These are phyloP conservation scores for Eudasyphora cyanicolor DNA, from an alignment of 2,888 invertebrate species.

Conservation along the genomic window DNA sequence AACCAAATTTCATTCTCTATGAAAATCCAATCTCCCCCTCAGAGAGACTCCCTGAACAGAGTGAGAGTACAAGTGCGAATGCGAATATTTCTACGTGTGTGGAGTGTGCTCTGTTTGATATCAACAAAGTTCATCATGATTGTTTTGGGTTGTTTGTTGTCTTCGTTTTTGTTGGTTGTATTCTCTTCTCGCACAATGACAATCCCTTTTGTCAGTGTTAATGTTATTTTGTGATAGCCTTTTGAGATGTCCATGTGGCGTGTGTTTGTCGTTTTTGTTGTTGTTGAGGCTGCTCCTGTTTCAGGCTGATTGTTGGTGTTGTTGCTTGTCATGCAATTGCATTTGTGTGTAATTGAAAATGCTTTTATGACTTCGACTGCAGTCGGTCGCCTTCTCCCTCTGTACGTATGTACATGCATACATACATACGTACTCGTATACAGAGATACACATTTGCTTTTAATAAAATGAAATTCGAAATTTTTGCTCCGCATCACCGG, in stretches of 20 bases:
- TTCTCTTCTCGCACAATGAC: constrained; percentile 33
- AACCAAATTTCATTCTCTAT: constrained; percentile 5
- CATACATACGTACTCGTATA: too few species aligned
- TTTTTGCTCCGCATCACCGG: constrained; percentile 29
- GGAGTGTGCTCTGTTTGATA: constrained; percentile 16
- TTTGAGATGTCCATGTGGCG: constrained; percentile 12
- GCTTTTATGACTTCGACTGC: constrained; percentile 53
- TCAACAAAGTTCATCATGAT: constrained; percentile 41
- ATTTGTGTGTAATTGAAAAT: constrained; percentile 52
- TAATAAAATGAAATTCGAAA: constrained; percentile 63
- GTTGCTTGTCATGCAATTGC: constrained; percentile 74
- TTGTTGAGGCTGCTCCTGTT: too few species aligned
- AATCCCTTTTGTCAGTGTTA: constrained; percentile 53
- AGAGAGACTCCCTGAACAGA: not conserved
- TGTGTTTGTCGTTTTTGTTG: constrained; percentile 36
- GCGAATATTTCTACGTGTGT: constrained; percentile 4
- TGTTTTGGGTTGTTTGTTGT: constrained; percentile 34
- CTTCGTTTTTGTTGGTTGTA: constrained; percentile 30
- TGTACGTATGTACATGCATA: not conserved
- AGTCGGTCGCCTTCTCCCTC: constrained; percentile 1
- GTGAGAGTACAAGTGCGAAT: not conserved
- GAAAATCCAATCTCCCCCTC: constrained; percentile 37
- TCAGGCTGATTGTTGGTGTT: constrained; percentile 69
- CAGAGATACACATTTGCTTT: constrained; percentile 47
- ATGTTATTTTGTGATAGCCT: constrained; percentile 52